Base-by-base conservation (phyloP, 23 tunicate species). In the Trididemnum miniatum region DNA sequence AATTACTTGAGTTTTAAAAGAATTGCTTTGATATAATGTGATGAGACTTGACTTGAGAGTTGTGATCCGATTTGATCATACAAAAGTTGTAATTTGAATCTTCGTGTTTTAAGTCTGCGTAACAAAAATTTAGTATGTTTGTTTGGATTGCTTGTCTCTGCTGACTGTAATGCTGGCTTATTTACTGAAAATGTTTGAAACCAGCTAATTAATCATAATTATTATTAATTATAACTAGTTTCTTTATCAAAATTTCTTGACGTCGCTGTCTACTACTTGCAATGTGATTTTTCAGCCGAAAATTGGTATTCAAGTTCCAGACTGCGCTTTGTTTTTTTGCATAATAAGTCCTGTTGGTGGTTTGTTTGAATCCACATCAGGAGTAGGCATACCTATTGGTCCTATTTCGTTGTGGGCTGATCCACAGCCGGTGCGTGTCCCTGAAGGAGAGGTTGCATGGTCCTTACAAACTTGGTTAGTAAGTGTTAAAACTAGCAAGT, bases 381-480 rank as follows among this genome's bases (percentile, higher is more conserved):
- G 18, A 9, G 57, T 12, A n/a, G n/a, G n/a, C n/a, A n/a, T n/a
- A 18, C 27, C 4, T 62, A 51, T 83, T 35, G 71, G 69, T 44
- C 87, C 91, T 4, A 73, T 86, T 1, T 86, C 91, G n/a, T 35
- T 82, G 38, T 64, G 36, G 27, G 91, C 91, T 30, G 86, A 85
- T 49, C 89, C 89, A 1, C 22, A 30, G 1, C 35, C 33, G 30
- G 65, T 82, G 2, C 29, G 89, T 22, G 89, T 79, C 18, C 7
- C 31, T 78, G 35, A 65, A 78, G 89, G 89, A 26, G 89, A 87
- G 18, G 35, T n/a, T n/a, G n/a, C n/a, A n/a, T 32, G 87, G 91
- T 9, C 65, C 77, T 30, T 86, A 29, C 54, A 86, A 86, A 54
- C 52, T 86, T 38, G 91, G 91, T 71, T 37, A 80, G 86, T 80